Evolutionary conservation across 2,113 vertebrate genomes (phyloP).

Genomic region (Gadus macrocephalus): DNA sequence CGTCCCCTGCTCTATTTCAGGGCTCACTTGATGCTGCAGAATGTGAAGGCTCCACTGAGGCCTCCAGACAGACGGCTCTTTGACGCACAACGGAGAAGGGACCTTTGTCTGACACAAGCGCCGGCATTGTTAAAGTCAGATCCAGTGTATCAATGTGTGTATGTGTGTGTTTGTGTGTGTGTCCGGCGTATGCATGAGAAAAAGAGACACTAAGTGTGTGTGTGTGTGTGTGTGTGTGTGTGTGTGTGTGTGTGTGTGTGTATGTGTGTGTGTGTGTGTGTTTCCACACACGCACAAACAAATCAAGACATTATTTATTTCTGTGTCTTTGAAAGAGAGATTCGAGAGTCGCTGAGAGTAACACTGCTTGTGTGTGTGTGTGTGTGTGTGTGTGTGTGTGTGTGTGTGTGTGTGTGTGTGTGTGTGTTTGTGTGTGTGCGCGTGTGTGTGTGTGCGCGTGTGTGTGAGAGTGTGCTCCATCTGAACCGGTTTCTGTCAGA

Average conservation of each 20-base stretch:
- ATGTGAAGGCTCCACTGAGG: conserved; percentile 54
- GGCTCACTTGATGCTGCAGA: conserved; percentile 32
- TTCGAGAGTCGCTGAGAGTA: too few species aligned
- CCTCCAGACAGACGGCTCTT: conserved; percentile 55
- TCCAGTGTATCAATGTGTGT: neutral
- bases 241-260: neutral
- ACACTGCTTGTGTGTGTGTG: neutral
- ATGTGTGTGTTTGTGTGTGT: neutral
- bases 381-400: too few species aligned
- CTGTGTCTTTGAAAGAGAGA: too few species aligned
- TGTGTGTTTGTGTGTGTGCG: conserved; percentile 9
- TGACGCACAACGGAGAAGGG: conserved; percentile 52
- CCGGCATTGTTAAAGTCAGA: conserved; percentile 50
- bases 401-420: conserved; percentile 12
- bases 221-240: conserved; percentile 3
- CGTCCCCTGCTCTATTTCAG: conserved; percentile 4
- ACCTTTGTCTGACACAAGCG: conserved; percentile 62
- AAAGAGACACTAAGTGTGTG: neutral
- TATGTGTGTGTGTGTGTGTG: neutral
- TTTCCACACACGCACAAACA: neutral
- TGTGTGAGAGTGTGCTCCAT: conserved; percentile 12
- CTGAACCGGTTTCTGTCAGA: conserved; percentile 9
- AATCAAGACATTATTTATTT: too few species aligned
- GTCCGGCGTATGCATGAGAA: neutral
- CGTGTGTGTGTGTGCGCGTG: neutral